These are phyloP conservation scores for Drosophila mayaguana DNA, from an alignment of 2,888 invertebrate species.

Conservation along the genomic window DNA sequence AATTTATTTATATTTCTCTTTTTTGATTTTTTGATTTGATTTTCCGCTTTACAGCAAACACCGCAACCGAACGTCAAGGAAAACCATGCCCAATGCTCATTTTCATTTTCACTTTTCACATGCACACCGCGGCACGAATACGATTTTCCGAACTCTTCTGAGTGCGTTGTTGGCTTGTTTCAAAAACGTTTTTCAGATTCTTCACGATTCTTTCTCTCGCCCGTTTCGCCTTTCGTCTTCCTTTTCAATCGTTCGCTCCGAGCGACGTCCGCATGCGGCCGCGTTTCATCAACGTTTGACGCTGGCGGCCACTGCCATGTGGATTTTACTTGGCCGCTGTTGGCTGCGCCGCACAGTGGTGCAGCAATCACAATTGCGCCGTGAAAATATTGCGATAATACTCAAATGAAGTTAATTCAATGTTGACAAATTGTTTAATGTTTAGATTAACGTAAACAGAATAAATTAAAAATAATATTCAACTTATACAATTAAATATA, in stretches of 20 bases:
- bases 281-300: constrained; percentile 82
- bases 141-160: constrained; percentile 27
- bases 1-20: constrained; percentile 27
- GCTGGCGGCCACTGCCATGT: constrained; percentile 65
- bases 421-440: no score
- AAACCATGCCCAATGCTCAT: constrained; percentile 74
- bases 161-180: constrained; percentile 15
- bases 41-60: constrained; percentile 66
- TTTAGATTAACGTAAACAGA: no score
- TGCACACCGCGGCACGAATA: constrained; percentile 37
- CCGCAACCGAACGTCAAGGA: constrained; percentile 65
- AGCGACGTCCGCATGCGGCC: constrained; percentile 78
- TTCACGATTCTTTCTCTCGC: constrained; percentile 22
- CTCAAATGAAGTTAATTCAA: no score
- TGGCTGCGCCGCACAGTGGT: constrained; percentile 51
- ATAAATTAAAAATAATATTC: no score
- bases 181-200: constrained; percentile 57
- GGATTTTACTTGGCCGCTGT: constrained; percentile 70
- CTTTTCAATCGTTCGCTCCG: constrained; percentile 30
- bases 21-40: constrained; percentile 44
- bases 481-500: no score
- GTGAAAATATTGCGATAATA: not conserved
- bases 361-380: not conserved
- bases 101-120: constrained; percentile 77
- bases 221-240: not conserved